Percentiles rank a stretch among this genome's conserved stretches.
These are phyloP conservation scores for Nudaria mundana DNA, from an alignment of 2,888 invertebrate species.

Conservation along the genomic window DNA sequence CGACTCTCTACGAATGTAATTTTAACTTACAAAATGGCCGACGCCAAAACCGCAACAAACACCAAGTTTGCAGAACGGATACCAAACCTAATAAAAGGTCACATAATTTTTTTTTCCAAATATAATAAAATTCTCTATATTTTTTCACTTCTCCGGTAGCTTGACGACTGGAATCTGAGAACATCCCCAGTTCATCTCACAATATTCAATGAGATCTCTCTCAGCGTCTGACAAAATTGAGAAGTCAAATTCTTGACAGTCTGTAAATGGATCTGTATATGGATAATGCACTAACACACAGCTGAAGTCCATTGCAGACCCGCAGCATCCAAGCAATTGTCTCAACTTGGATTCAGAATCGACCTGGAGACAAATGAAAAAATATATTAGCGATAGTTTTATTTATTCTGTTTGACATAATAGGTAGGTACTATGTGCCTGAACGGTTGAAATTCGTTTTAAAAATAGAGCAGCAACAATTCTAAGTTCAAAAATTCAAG, in stretches of 20 bases:
- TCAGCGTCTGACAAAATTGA: slow-evolving; percentile 82
- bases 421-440: neutral
- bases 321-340: slow-evolving; percentile 69
- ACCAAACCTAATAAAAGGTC: slow-evolving; percentile 16
- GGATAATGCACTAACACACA: slow-evolving; percentile 81
- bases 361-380: slow-evolving; percentile 71
- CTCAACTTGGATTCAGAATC: slow-evolving; percentile 79
- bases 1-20: slow-evolving; percentile 19
- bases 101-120: slow-evolving; percentile 40
- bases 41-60: slow-evolving; percentile 48
- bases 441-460: too few species aligned
- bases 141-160: slow-evolving; percentile 83
- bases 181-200: slow-evolving; percentile 84
- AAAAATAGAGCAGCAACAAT: too few species aligned
- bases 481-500: neutral
- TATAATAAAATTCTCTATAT: slow-evolving; percentile 20
- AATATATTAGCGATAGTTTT: slow-evolving; percentile 22
- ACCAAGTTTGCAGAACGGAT: slow-evolving; percentile 19
- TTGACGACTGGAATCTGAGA: slow-evolving; percentile 84
- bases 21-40: slow-evolving; percentile 51
- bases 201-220: slow-evolving; percentile 83
- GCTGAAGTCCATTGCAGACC: slow-evolving; percentile 69
- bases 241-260: slow-evolving; percentile 64
- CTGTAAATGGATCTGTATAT: slow-evolving; percentile 70
- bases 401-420: too few species aligned